Evolutionary conservation across 2,113 vertebrate species (phyloP).

Genomic region (Chloebia gouldiae): DNA sequence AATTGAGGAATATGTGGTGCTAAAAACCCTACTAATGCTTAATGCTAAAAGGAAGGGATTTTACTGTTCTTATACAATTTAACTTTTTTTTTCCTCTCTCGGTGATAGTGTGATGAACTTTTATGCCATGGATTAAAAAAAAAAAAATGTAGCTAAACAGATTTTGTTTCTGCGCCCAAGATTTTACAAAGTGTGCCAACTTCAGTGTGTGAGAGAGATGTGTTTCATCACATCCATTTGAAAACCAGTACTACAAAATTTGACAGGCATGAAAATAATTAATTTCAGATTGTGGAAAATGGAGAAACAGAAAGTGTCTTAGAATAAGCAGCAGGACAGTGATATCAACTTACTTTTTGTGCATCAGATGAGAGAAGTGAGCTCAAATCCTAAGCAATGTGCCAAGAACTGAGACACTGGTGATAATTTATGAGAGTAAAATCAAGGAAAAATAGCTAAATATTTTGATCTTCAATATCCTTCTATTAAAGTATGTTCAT

Average conservation of each 20-base stretch:
- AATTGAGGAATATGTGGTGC: not conserved
- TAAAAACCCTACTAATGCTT: not conserved
- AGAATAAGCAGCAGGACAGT: not conserved
- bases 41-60: not conserved
- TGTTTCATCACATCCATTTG: not conserved
- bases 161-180: not conserved
- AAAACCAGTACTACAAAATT: not conserved
- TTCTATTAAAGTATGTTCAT: conserved; percentile 2
- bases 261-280: not conserved
- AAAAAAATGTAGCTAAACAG: not conserved
- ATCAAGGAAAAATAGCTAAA: conserved; percentile 12
- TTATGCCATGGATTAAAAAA: not conserved
- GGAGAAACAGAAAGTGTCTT: not conserved
- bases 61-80: not conserved
- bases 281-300: not conserved
- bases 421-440: not conserved
- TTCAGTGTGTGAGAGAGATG: not conserved
- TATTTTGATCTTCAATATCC: not conserved
- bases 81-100: not conserved
- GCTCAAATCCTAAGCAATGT: not conserved
- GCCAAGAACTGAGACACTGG: not conserved
- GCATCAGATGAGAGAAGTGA: not conserved
- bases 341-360: not conserved
- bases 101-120: not conserved
- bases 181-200: not conserved